These are phyloP conservation scores for Sceloporus tristichus DNA, from an alignment of 2,113 vertebrate genomes.

Conservation along the genomic window DNA sequence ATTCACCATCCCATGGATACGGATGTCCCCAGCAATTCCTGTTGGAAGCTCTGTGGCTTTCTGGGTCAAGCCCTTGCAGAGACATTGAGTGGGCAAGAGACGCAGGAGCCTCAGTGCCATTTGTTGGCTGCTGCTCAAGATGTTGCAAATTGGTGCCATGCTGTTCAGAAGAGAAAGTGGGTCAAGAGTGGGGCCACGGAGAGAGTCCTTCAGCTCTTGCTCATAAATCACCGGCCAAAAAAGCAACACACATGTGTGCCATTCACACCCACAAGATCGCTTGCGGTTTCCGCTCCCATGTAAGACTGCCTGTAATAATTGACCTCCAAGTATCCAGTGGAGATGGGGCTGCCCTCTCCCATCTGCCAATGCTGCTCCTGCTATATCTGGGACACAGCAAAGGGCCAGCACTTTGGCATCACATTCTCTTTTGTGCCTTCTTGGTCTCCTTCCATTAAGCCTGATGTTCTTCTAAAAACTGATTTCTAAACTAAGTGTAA, in stretches of 20 bases:
- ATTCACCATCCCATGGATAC: neutral
- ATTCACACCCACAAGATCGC: neutral
- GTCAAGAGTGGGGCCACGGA: neutral
- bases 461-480: too few species aligned
- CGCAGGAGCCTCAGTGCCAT: neutral
- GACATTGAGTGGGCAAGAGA: neutral
- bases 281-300: neutral
- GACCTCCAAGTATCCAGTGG: too few species aligned
- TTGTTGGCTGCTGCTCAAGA: neutral
- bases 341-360: neutral
- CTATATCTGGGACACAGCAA: neutral
- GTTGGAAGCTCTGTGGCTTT: neutral
- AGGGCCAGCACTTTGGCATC: too few species aligned
- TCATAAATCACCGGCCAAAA: slow-evolving; percentile 9
- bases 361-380: neutral
- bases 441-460: neutral
- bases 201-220: neutral
- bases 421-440: too few species aligned
- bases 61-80: neutral
- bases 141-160: neutral
- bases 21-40: too few species aligned
- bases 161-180: slow-evolving; percentile 10
- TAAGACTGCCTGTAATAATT: neutral
- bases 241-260: too few species aligned
- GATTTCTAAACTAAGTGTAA: too few species aligned